phyloP scores from a whole-genome alignment of 2,797 vertebrate genomes.

The Melanotaenia trifasciata region DNA sequence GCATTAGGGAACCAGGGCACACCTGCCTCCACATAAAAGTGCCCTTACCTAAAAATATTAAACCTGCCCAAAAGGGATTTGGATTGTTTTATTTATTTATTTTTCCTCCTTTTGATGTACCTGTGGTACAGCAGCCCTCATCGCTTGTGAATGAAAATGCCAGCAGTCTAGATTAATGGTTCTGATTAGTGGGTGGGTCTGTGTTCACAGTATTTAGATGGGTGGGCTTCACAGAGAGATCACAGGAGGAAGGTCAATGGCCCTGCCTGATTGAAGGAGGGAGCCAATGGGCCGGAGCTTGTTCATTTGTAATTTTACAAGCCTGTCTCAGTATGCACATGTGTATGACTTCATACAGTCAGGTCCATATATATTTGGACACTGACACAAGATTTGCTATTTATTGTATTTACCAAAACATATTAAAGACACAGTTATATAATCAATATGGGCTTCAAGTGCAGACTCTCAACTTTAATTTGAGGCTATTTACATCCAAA shows the following conservation, averaged over 20 bases:
- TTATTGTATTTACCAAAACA: not conserved
- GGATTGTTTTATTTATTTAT: conserved; percentile 52
- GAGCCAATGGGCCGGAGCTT: conserved; percentile 21
- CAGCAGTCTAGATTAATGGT: conserved; percentile 55
- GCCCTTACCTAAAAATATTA: conserved; percentile 73
- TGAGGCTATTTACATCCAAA: not conserved
- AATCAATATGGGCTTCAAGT: not conserved
- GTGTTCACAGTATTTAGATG: conserved; percentile 47
- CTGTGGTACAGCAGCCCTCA: conserved; percentile 50
- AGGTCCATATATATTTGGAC: no score
- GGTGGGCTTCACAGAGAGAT: conserved; percentile 40
- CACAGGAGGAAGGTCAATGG: conserved; percentile 49
- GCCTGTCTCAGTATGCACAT: conserved; percentile 17
- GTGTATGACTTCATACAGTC: not conserved
- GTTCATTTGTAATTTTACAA: conserved; percentile 22
- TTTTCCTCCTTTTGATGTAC: conserved; percentile 51
- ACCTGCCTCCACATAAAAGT: conserved; percentile 77
- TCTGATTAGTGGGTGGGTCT: conserved; percentile 57
- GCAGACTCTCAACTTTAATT: not conserved
- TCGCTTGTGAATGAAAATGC: conserved; percentile 60
- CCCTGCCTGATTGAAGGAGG: conserved; percentile 45
- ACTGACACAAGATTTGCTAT: not conserved
- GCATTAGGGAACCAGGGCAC: conserved; percentile 75
- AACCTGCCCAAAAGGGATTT: conserved; percentile 76
- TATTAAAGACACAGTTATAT: no score